Conservation (phyloP, 2,888 invertebrate genomes). For the Seladonia tumulorum region DNA sequence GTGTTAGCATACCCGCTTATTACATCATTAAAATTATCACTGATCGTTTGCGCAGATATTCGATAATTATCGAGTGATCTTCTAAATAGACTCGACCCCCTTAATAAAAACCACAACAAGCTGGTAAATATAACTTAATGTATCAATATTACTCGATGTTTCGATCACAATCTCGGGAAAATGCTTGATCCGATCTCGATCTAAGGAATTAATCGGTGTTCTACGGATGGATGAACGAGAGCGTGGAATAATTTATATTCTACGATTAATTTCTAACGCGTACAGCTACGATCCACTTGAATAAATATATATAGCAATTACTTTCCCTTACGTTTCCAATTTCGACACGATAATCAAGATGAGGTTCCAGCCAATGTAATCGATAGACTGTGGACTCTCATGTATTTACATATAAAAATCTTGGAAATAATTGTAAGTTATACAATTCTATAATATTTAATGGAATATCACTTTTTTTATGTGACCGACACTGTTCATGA, state of each 20-base stretch:
- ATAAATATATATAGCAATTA: constrained; percentile 49
- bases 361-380: constrained; percentile 37
- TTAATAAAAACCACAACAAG: constrained; percentile 11
- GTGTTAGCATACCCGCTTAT: constrained; percentile 39
- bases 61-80: constrained; percentile 7
- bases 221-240: constrained; percentile 11
- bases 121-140: constrained; percentile 19
- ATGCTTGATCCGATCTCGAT: neutral
- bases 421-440: neutral
- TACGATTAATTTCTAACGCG: constrained; percentile 44
- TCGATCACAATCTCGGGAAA: constrained; percentile 2
- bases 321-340: constrained; percentile 5
- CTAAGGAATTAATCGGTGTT: neutral
- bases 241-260: constrained; percentile 41
- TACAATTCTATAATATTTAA: neutral
- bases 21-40: constrained; percentile 66
- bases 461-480: neutral
- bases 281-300: constrained; percentile 46
- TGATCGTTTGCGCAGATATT: constrained; percentile 53
- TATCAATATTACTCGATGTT: neutral
- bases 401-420: neutral
- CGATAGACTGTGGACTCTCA: neutral
- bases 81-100: neutral
- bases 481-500: neutral
- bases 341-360: constrained; percentile 25